Percentiles rank a stretch among this genome's conserved stretches.
These are phyloP conservation scores for Silurus lanzhouensis DNA, from an alignment of 2,797 vertebrate genomes.

Conservation along the genomic window DNA sequence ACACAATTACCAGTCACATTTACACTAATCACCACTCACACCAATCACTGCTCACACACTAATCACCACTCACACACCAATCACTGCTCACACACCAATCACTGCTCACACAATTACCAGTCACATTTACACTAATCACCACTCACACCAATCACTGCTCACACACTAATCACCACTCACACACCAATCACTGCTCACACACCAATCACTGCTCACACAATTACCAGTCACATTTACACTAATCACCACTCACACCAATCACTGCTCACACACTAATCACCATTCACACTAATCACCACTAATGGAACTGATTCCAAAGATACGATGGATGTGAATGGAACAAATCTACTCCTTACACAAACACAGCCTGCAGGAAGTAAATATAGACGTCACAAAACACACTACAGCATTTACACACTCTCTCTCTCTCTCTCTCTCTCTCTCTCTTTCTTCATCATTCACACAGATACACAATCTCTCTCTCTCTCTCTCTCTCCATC, in stretches of 20 bases:
- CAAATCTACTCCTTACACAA: not conserved
- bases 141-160: not conserved
- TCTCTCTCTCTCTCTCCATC: not conserved
- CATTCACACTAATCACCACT: not conserved
- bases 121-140: not conserved
- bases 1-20: no score
- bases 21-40: not conserved
- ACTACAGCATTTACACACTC: not conserved
- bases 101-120: not conserved
- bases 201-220: not conserved
- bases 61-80: not conserved
- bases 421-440: not conserved
- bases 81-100: not conserved
- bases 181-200: not conserved
- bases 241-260: not conserved
- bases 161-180: not conserved
- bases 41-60: not conserved
- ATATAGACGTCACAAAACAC: not conserved
- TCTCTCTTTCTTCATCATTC: not conserved
- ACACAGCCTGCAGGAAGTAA: not conserved
- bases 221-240: not conserved
- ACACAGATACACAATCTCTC: not conserved
- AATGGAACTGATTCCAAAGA: no score
- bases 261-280: not conserved
- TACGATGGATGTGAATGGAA: no score